Evolutionary conservation across 1,140 invertebrate genomes (phyloP), one percentile per base, ranked within the genome.

Genomic region (Achroia grisella): DNA sequence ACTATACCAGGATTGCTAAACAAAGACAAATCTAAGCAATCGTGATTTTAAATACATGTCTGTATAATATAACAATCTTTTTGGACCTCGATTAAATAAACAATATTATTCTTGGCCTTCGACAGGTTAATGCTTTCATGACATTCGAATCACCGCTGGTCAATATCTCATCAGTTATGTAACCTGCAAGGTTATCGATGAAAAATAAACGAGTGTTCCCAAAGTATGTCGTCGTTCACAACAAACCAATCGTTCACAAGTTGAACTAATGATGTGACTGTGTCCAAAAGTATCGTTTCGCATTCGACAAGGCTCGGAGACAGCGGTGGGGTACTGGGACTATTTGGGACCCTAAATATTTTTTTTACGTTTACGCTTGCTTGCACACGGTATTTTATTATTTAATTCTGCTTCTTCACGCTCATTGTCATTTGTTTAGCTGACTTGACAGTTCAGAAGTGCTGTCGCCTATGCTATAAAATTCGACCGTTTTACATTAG

Each of bases 341-440:
- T 29, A 48, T 43, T 59, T 30, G 34, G 27, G 39, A 35, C 33
- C 33, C 52, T 43, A 63, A 52, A 56, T 44, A 33, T 52, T 41
- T 51, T 47, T 47, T 43, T 50, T 50, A 41, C 11, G 37, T 43
- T 39, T 40, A 47, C n/a, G 43, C 23, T 40, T 52, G 33, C 40
- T 46, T 41, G 23, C 12, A 29, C 28, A 23, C 27, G 44, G 41
- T 32, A 43, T n/a, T n/a, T n/a, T 44, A 62, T 58, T 64, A 58
- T 60, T 62, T 56, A 56, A 57, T 63, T 60, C 48, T 56, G 62
- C 59, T 56, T 53, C 44, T 63, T 66, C 62, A 66, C 56, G 52
- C 43, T 52, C 56, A 29, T 58, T 61, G 63, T 62, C 57, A 59
- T 70, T 63, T 57, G 52, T 69, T 28, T 30, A 10, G 44, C 54